Evolutionary conservation across 1,140 invertebrate species (phyloP).

Genomic region (Rhyzopertha dominica): DNA sequence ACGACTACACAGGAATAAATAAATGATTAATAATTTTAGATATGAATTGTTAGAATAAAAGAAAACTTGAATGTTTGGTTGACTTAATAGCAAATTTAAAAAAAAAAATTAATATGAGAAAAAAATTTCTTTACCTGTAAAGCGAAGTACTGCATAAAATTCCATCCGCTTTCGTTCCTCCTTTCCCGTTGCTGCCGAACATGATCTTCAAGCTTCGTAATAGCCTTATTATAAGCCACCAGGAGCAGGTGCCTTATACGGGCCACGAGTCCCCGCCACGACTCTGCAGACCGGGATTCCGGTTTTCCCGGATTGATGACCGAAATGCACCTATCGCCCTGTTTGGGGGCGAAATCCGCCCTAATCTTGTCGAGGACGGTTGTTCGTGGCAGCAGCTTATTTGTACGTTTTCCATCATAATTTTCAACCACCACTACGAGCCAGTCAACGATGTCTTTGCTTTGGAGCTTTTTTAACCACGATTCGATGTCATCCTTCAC

Average conservation of each 20-base stretch:
- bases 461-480: slow-evolving; percentile 76
- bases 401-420: slow-evolving; percentile 84
- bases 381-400: slow-evolving; percentile 86
- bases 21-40: slow-evolving; percentile 4
- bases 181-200: slow-evolving; percentile 86
- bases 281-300: slow-evolving; percentile 82
- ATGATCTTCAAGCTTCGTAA: slow-evolving; percentile 84
- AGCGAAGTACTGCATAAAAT: slow-evolving; percentile 91
- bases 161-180: slow-evolving; percentile 86
- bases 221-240: slow-evolving; percentile 78
- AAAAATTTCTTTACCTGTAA: slow-evolving; percentile 61
- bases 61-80: background rate
- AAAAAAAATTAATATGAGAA: slow-evolving; percentile 4
- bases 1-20: too few relatives aligned
- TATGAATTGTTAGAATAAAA: slow-evolving; percentile 7
- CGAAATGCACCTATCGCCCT: slow-evolving; percentile 83
- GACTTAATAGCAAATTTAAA: slow-evolving; percentile 5
- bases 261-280: slow-evolving; percentile 78
- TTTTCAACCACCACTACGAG: slow-evolving; percentile 90
- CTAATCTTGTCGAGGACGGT: slow-evolving; percentile 93
- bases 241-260: slow-evolving; percentile 80
- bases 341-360: slow-evolving; percentile 87
- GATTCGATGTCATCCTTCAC: slow-evolving; percentile 82
- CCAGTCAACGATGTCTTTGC: slow-evolving; percentile 81
- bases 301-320: slow-evolving; percentile 85